Conservation (phyloP, 2,888 invertebrate genomes). For the Lepidonotus clava region DNA sequence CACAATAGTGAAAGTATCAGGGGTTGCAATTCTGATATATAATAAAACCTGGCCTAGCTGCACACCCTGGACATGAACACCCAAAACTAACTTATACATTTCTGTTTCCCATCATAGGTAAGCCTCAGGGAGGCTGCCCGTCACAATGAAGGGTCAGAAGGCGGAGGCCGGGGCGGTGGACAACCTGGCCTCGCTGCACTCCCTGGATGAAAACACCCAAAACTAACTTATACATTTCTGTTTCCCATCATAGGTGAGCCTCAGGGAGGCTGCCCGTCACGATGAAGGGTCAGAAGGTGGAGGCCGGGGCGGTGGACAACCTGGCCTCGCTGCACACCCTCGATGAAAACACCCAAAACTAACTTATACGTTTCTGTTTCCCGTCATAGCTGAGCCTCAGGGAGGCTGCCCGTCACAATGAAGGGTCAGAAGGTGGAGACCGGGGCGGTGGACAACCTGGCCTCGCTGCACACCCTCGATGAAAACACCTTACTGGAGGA, state of each 20-base stretch:
- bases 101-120: too few relatives aligned
- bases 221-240: too few relatives aligned
- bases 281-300: slow-evolving; percentile 27
- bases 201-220: slow-evolving; percentile 67
- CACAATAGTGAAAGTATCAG: too few relatives aligned
- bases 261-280: background rate
- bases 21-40: too few relatives aligned
- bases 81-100: too few relatives aligned
- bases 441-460: slow-evolving; percentile 59
- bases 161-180: slow-evolving; percentile 43
- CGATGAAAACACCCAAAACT: slow-evolving; percentile 67
- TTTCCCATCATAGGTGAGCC: background rate
- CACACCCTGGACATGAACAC: too few relatives aligned
- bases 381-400: background rate
- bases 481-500: slow-evolving; percentile 69
- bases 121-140: background rate
- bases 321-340: slow-evolving; percentile 62
- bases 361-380: too few relatives aligned
- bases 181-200: slow-evolving; percentile 60
- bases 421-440: slow-evolving; percentile 12
- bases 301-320: slow-evolving; percentile 55
- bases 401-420: slow-evolving; percentile 14
- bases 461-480: slow-evolving; percentile 64
- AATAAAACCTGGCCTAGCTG: too few relatives aligned
- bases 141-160: slow-evolving; percentile 29